Conservation (phyloP, 2,113 vertebrate species). For the Isurus oxyrinchus region DNA sequence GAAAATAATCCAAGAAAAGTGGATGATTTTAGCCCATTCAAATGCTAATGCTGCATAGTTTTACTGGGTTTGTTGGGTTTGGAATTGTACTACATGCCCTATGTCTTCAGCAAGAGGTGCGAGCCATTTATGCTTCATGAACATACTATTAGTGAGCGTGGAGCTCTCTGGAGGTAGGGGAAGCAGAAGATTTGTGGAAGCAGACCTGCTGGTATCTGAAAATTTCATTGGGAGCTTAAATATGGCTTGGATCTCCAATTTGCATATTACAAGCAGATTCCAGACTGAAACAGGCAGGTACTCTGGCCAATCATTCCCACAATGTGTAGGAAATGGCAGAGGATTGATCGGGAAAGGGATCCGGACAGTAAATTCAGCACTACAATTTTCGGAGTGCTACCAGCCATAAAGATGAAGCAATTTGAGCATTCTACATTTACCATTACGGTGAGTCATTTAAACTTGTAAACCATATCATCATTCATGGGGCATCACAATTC, state of each 20-base stretch:
- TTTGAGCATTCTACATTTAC: background rate
- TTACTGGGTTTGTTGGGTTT: background rate
- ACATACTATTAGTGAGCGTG: background rate
- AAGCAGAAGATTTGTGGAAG: background rate
- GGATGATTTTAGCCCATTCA: background rate
- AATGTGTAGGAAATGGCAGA: background rate
- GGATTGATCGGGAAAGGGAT: background rate
- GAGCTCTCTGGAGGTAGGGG: background rate
- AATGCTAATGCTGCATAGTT: background rate
- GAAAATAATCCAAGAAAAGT: background rate
- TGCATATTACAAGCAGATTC: background rate
- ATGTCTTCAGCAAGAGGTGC: background rate
- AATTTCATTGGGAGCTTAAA: too few species aligned
- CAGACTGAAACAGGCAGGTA: background rate
- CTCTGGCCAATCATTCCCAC: background rate
- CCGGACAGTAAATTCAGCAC: background rate
- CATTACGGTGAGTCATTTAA: background rate
- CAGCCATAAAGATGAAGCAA: background rate
- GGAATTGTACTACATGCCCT: background rate
- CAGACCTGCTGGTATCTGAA: background rate
- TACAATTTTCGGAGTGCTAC: background rate
- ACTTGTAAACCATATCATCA: background rate
- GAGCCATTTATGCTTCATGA: background rate
- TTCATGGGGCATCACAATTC: too few species aligned
- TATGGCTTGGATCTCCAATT: background rate